These are phyloP conservation scores for Ctena decussata DNA, from an alignment of 2,888 invertebrate genomes.

Conservation along the genomic window DNA sequence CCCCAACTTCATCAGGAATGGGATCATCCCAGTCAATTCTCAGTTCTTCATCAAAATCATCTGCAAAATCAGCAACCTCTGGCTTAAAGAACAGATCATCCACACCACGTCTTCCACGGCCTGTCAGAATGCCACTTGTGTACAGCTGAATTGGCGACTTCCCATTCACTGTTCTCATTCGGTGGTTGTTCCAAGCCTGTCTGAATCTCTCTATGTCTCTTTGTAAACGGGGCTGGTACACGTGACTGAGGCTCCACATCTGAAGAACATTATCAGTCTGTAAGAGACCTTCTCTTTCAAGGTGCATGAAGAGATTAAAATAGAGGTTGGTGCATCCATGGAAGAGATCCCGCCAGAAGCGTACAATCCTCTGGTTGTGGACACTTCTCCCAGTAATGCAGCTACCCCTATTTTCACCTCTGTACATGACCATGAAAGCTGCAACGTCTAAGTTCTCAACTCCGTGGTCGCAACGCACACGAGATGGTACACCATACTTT, in stretches of 20 bases:
- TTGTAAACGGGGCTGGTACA: constrained; percentile 22
- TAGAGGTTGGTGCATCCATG: constrained; percentile 19
- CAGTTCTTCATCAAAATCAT: constrained; percentile 1
- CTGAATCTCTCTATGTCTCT: neutral
- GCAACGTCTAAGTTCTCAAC: constrained; percentile 51
- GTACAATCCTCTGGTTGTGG: constrained; percentile 67
- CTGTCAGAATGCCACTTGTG: neutral
- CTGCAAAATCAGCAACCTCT: neutral
- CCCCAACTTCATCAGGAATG: neutral
- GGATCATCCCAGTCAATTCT: constrained; percentile 10
- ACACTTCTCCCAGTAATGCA: constrained; percentile 55
- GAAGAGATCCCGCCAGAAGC: constrained; percentile 63
- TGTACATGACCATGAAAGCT: constrained; percentile 39
- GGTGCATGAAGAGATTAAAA: constrained; percentile 30
- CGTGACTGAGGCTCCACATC: constrained; percentile 30
- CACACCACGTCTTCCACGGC: constrained; percentile 7
- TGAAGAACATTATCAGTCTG: constrained; percentile 26
- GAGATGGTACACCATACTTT: constrained; percentile 57
- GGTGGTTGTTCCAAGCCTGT: constrained; percentile 28
- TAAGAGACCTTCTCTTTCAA: constrained; percentile 35
- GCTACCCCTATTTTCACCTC: constrained; percentile 50
- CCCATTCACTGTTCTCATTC: neutral
- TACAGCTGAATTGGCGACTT: constrained; percentile 29
- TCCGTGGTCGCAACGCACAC: constrained; percentile 60
- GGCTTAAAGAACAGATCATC: constrained; percentile 22